phyloP scores from a whole-genome alignment of 2,113 vertebrate species.

The Calonectris borealis region DNA sequence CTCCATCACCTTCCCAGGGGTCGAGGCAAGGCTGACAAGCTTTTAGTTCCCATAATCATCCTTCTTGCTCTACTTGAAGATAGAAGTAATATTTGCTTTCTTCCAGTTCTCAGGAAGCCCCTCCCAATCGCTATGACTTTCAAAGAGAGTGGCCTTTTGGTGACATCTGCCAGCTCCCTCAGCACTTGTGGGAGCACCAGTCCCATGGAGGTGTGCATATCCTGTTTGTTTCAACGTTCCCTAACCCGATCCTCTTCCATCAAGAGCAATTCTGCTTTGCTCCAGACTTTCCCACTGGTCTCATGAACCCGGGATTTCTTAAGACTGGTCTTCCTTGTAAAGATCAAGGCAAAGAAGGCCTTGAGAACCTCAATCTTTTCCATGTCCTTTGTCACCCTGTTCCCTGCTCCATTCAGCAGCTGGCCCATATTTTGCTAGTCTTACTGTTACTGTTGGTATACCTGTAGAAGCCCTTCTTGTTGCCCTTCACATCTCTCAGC shows the following conservation, averaged over 20 bases:
- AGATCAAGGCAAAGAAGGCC: background rate
- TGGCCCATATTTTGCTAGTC: background rate
- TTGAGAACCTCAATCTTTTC: background rate
- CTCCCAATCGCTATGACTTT: background rate
- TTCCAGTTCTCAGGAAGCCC: background rate
- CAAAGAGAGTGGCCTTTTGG: background rate
- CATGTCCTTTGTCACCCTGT: background rate
- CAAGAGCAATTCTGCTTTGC: background rate
- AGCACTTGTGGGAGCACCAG: background rate
- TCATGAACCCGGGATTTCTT: background rate
- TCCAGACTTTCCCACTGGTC: background rate
- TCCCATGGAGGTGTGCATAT: background rate
- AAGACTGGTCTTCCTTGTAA: background rate
- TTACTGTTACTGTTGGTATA: background rate
- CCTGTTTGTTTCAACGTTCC: background rate
- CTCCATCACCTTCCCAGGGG: background rate
- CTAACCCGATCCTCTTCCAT: rapidly evolving
- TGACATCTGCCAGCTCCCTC: background rate
- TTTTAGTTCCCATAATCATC: background rate
- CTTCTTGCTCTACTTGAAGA: background rate
- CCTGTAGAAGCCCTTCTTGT: background rate
- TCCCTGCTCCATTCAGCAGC: background rate
- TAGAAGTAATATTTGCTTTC: background rate
- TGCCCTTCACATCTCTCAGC: background rate
- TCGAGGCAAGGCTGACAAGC: background rate